These are phyloP conservation scores for Acomys russatus DNA, from an alignment of 2,797 vertebrate genomes.

Conservation along the genomic window DNA sequence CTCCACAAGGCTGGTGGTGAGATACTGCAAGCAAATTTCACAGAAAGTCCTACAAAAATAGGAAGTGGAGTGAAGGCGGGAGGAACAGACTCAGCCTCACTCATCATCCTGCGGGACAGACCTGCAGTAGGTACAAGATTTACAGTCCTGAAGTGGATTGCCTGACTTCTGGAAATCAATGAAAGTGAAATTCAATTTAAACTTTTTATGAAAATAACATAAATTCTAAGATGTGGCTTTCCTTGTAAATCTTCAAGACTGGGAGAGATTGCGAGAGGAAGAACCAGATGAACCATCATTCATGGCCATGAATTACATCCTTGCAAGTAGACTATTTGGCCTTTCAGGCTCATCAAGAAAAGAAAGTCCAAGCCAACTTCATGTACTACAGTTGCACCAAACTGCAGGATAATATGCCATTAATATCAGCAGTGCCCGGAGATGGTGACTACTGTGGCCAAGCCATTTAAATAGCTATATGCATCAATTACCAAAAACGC, in stretches of 20 bases:
- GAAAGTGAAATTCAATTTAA: constrained; percentile 83
- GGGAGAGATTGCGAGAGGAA: constrained; percentile 6
- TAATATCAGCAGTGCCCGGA: not conserved
- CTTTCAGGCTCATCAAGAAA: constrained; percentile 1
- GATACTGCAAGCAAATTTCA: not conserved
- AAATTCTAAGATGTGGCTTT: constrained; percentile 68
- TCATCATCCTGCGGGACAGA: constrained; percentile 17
- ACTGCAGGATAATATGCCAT: not conserved
- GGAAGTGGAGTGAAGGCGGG: constrained; percentile 2
- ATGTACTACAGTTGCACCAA: not conserved
- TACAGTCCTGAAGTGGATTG: constrained; percentile 62
- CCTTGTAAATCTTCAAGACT: constrained; percentile 69
- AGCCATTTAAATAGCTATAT: not conserved
- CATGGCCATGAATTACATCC: constrained; percentile 29
- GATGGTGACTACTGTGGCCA: not conserved
- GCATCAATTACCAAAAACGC: not conserved
- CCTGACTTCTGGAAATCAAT: constrained; percentile 78
- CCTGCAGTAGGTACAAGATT: constrained; percentile 34
- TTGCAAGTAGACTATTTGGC: not conserved
- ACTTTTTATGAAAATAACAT: constrained; percentile 81
- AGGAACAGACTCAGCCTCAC: not conserved
- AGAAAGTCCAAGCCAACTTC: constrained; percentile 10
- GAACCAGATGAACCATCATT: constrained; percentile 58
- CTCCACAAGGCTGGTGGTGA: not conserved
- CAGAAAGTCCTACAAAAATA: not conserved